Conservation (phyloP, 92 coral and sea anemone genomes). For the Pocillopora meandrina region DNA sequence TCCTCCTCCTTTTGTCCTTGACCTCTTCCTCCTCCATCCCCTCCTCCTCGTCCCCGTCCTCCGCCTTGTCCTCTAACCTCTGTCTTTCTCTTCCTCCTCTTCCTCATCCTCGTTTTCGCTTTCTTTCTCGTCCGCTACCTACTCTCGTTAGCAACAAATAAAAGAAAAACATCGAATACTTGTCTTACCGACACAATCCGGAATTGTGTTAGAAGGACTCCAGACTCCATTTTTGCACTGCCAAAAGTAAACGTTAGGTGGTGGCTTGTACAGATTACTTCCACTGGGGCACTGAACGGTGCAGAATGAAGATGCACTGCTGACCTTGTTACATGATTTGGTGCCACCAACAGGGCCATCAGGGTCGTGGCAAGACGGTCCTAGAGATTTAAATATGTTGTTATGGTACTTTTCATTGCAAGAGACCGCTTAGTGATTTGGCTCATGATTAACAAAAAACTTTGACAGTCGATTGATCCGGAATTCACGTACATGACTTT, state of each 20-base stretch:
- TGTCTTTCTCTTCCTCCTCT: no score
- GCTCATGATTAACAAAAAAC: no score
- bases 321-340: constrained; percentile 30
- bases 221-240: constrained; percentile 51
- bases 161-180: background rate
- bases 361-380: constrained; percentile 43
- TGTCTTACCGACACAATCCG: constrained; percentile 93
- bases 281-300: constrained; percentile 55
- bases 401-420: no score
- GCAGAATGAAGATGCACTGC: constrained; percentile 27
- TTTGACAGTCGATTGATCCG: no score
- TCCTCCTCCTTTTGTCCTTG: no score
- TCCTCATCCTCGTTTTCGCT: no score
- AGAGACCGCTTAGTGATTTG: no score
- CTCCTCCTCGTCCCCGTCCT: no score
- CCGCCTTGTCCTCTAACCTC: no score
- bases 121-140: no score
- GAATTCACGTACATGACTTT: no score
- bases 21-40: no score
- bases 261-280: constrained; percentile 45
- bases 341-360: constrained; percentile 57
- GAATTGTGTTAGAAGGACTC: constrained; percentile 63
- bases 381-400: constrained; percentile 6
- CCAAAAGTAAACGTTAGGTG: constrained; percentile 46
- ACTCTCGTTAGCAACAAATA: background rate